Evolutionary conservation across 2,797 vertebrate species (phyloP), one percentile per base, ranked within the genome.

Genomic region (Darevskia nairensis): DNA sequence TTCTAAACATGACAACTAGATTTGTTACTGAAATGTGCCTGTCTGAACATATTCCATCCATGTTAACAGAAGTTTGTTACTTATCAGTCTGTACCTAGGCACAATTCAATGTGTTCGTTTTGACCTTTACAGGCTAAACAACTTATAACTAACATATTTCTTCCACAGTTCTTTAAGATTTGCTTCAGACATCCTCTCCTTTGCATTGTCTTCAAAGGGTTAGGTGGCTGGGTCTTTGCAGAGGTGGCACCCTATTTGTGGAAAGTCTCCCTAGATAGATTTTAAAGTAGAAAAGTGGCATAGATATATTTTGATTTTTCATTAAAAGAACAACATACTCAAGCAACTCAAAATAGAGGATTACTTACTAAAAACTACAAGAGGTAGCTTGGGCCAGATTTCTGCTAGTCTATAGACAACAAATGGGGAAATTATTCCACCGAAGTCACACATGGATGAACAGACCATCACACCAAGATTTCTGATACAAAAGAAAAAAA

Each of bases 281-380:
- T 72, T 35, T 72, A 64, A 61, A 35, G 21, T 35, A 64, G 81
- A 71, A 83, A 83, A 46, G 21, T 35, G 61, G 23, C 11, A 13
- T 66, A 23, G 17, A 82, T n/a, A 23, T 50, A 50, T 50, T 83
- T 69, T 11, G 50, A 83, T 71, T 29, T 71, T 71, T 32, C n/a
- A 15, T 21, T 50, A 83, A 32, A 32, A 8, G 27, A 29, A 19
- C 6, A 66, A 32, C 4, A 64, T 8, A 17, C 13, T 13, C 19
- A 32, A 77, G 46, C n/a, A 86, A 29, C 0, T 5, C 17, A 0
- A 0, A 17, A 0, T 27, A 71, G 29, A 82, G 89, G 3, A 3
- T 1, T 27, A 95, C 97, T 95, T 92, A 99, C 98, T 97, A n/a
- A 99, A 99, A 92, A 99, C 97, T 82, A 98, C 93, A 80, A 99